phyloP scores from a whole-genome alignment of 1,140 invertebrate genomes.

The Drosophila persimilis region DNA sequence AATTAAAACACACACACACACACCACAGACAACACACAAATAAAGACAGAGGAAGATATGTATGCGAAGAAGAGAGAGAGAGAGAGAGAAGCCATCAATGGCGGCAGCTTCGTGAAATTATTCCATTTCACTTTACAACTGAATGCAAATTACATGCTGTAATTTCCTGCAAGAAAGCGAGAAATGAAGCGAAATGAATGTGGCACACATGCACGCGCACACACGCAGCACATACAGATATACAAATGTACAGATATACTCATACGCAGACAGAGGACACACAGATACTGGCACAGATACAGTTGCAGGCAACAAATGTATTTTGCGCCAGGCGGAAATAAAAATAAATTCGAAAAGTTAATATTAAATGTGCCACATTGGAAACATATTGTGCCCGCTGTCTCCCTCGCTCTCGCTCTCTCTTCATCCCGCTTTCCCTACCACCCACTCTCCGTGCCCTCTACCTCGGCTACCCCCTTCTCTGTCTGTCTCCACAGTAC shows the following conservation, averaged over 20 bases:
- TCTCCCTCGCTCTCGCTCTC: neutral
- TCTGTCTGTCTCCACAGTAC: constrained; percentile 11
- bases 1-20: constrained; percentile 69
- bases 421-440: neutral
- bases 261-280: constrained; percentile 5
- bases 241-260: no score
- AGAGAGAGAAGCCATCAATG: constrained; percentile 41
- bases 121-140: constrained; percentile 81
- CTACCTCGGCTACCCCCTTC: neutral
- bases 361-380: constrained; percentile 81
- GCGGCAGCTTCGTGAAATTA: constrained; percentile 74
- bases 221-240: neutral
- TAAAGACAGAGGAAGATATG: neutral
- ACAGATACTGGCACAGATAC: constrained; percentile 1
- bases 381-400: constrained; percentile 63
- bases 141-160: constrained; percentile 81
- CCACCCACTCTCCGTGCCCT: neutral
- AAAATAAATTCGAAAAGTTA: constrained; percentile 82
- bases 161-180: constrained; percentile 80
- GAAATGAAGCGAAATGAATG: constrained; percentile 79
- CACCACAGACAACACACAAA: constrained; percentile 13
- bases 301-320: constrained; percentile 27
- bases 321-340: constrained; percentile 74
- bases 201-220: constrained; percentile 61
- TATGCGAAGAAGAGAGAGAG: constrained; percentile 2